These are phyloP conservation scores for Ibidorhyncha struthersii DNA, from an alignment of 2,113 vertebrate genomes.

Conservation along the genomic window DNA sequence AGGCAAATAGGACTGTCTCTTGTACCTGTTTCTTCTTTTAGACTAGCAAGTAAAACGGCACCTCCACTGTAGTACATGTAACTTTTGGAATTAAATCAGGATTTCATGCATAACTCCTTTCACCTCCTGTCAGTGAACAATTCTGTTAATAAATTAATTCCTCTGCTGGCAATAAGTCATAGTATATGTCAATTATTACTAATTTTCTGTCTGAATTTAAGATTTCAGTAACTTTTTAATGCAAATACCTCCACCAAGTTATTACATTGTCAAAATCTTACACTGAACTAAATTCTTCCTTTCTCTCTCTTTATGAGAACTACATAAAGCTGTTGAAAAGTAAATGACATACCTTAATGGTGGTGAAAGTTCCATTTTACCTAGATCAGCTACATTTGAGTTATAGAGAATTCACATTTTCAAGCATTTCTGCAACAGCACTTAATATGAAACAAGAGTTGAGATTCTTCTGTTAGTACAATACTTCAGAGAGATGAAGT, in stretches of 20 bases:
- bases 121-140: not conserved
- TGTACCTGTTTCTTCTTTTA: not conserved
- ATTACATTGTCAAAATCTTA: not conserved
- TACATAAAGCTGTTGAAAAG: not conserved
- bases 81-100: not conserved
- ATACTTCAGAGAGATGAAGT: not conserved
- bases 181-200: not conserved
- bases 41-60: not conserved
- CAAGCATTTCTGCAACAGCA: not conserved
- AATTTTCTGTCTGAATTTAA: not conserved
- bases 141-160: not conserved
- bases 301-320: not conserved
- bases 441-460: not conserved
- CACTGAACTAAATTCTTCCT: not conserved
- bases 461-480: not conserved
- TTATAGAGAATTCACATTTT: not conserved
- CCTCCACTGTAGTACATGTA: accelerated
- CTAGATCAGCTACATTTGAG: not conserved
- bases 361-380: not conserved
- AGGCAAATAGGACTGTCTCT: not conserved
- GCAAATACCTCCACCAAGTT: not conserved
- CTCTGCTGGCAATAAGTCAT: not conserved
- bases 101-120: not conserved
- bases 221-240: not conserved
- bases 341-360: not conserved